Percentiles rank a stretch among this genome's conserved stretches.
Conservation (phyloP, 2,888 invertebrate genomes). For the Willowsia nigromaculata region DNA sequence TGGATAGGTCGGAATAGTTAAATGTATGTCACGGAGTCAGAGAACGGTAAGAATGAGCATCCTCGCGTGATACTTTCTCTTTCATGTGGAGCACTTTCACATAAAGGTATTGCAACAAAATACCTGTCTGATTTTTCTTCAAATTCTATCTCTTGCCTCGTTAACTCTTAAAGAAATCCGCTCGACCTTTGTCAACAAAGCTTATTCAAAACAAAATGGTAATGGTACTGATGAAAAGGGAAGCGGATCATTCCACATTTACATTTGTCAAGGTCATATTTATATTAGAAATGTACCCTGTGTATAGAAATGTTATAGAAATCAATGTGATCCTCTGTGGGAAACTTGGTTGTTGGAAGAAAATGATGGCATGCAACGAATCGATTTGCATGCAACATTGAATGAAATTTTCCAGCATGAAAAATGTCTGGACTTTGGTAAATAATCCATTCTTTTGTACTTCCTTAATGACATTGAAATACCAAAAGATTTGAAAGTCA, state of each 20-base stretch:
- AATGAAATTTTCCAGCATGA: too few species aligned
- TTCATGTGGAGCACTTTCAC: background rate
- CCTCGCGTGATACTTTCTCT: background rate
- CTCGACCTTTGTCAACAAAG: background rate
- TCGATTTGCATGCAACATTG: too few species aligned
- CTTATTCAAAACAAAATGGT: conserved; percentile 5
- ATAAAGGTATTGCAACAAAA: background rate
- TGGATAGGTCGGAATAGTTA: background rate
- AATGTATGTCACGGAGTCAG: background rate
- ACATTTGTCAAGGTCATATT: conserved; percentile 48
- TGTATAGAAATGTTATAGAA: too few species aligned
- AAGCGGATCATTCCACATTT: background rate
- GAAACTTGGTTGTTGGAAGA: background rate
- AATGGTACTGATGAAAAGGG: background rate
- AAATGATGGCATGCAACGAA: too few species aligned
- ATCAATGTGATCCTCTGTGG: too few species aligned
- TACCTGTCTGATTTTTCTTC: background rate
- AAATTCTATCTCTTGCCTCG: background rate
- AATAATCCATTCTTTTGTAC: too few species aligned
- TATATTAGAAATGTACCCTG: background rate
- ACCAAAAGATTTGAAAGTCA: too few species aligned
- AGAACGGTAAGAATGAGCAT: background rate
- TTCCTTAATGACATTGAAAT: too few species aligned
- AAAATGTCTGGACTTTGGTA: too few species aligned
- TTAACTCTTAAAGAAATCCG: background rate